Evolutionary conservation across 1,140 invertebrate genomes (phyloP).

Genomic region (Hypothenemus hampei): DNA sequence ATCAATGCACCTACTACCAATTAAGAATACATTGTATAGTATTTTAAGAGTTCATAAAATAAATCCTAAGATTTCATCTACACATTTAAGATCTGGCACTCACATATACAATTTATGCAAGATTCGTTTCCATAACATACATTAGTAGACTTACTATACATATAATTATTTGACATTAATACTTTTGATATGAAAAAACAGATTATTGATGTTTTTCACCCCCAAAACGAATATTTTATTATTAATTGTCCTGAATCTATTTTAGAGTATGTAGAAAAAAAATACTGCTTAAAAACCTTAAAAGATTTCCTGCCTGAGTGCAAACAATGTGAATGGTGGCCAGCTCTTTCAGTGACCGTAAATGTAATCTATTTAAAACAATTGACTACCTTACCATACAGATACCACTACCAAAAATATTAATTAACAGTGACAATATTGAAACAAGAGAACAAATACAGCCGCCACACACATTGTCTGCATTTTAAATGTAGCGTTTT

Average conservation of each 20-base stretch:
- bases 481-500: slow-evolving; percentile 40
- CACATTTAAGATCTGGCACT: not conserved
- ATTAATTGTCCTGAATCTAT: too few relatives aligned
- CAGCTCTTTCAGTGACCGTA: slow-evolving; percentile 54
- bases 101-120: slow-evolving; percentile 7
- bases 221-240: too few relatives aligned
- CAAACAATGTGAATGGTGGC: slow-evolving; percentile 88
- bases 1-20: slow-evolving; percentile 24
- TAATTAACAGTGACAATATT: slow-evolving; percentile 4
- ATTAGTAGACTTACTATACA: slow-evolving; percentile 7
- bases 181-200: slow-evolving; percentile 18
- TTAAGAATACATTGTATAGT: slow-evolving; percentile 30
- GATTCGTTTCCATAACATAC: slow-evolving; percentile 5
- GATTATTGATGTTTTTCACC: too few relatives aligned
- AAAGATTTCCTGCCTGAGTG: slow-evolving; percentile 57
- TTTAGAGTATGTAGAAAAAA: too few relatives aligned
- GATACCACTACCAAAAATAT: slow-evolving; percentile 33
- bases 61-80: slow-evolving; percentile 25
- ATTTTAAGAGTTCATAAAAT: slow-evolving; percentile 22
- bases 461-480: slow-evolving; percentile 49
- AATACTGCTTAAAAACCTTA: too few relatives aligned
- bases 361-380: not conserved
- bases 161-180: slow-evolving; percentile 16
- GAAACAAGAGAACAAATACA: slow-evolving; percentile 16
- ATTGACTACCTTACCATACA: slow-evolving; percentile 36